Evolutionary conservation across 2,797 vertebrate species (phyloP), one percentile per base, ranked within the genome.

Genomic region (Mormyrops attenuatus): DNA sequence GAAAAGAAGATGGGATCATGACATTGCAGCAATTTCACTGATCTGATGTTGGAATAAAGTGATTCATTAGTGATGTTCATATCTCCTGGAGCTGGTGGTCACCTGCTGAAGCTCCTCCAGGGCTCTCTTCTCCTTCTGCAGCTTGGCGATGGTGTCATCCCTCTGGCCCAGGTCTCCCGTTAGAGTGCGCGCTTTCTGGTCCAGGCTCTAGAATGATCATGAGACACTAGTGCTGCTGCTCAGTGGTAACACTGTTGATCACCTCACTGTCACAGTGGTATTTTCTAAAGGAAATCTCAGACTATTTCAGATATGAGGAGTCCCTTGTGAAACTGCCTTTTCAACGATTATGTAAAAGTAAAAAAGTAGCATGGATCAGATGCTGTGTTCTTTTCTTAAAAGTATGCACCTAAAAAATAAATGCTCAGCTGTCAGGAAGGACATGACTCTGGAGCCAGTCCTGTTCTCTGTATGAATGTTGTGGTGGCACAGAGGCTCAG

Each of bases 81-180:
- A 88, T 66, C 4, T 69, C 57, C 11, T 49, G 26, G 17, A 53
- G 30, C 13, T 49, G 20, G 5, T 20, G 60, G 57, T 88, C 89
- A 96, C 96, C 94, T 96, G 95, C 90, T 96, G 94, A 92, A 95
- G 94, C 91, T 96, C 95, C 73, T 96, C 94, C 85, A 96, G 94
- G 30, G 92, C 92, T 89, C 94, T 94, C 89, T 95, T 96, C 89
- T 96, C 94, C 90, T 96, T 97, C 91, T 96, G 95, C 89, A 96
- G 94, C 90, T 95, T 95, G 89, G 93, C 73, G 0, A 95, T 94
- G 5, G 92, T 93, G 84, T 97, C 95, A 52, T 97, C 96, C 63
- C 26, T 63, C 89, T 96, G 94, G 3, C 91, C 94, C 85, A 96
- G 94, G 89, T 97, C 95, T n/a, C 92, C 92, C 1, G 93, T 95